phyloP scores from a whole-genome alignment of 2,797 vertebrate species.

The Takifugu rubripes region DNA sequence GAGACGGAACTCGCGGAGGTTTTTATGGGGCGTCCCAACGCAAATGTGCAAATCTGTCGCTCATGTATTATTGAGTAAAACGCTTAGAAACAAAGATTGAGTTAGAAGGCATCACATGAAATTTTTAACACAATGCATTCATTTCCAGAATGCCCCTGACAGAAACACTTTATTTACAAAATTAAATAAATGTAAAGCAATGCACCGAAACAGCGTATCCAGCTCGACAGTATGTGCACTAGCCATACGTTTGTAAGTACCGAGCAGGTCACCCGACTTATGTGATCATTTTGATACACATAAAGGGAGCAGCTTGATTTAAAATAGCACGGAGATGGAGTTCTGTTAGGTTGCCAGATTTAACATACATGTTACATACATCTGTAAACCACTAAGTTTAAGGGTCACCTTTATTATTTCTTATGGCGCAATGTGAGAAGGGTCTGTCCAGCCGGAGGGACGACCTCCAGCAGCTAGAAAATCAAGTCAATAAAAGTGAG shows the following conservation, averaged over 20 bases:
- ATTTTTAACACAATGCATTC: conserved; percentile 10
- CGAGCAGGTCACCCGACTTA: background rate
- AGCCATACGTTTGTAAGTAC: background rate
- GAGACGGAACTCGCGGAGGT: conserved; percentile 68
- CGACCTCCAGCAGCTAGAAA: no score
- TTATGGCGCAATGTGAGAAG: no score
- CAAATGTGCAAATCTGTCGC: conserved; percentile 55
- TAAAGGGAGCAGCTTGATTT: background rate
- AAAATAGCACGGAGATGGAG: no score
- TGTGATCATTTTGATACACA: background rate
- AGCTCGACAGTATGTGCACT: background rate
- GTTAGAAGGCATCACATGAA: conserved; percentile 19
- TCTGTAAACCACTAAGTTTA: no score
- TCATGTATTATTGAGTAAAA: conserved; percentile 52
- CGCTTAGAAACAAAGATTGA: conserved; percentile 31
- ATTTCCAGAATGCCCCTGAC: conserved; percentile 13
- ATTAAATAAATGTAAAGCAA: conserved; percentile 15
- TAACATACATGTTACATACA: no score
- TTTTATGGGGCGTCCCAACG: conserved; percentile 46
- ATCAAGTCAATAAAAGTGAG: no score
- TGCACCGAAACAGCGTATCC: background rate
- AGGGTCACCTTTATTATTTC: no score
- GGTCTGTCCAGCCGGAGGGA: no score
- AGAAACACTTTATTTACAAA: conserved; percentile 19
- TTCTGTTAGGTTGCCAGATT: no score